Conservation (phyloP, 2,888 invertebrate genomes). For the Diarsia rubi region DNA sequence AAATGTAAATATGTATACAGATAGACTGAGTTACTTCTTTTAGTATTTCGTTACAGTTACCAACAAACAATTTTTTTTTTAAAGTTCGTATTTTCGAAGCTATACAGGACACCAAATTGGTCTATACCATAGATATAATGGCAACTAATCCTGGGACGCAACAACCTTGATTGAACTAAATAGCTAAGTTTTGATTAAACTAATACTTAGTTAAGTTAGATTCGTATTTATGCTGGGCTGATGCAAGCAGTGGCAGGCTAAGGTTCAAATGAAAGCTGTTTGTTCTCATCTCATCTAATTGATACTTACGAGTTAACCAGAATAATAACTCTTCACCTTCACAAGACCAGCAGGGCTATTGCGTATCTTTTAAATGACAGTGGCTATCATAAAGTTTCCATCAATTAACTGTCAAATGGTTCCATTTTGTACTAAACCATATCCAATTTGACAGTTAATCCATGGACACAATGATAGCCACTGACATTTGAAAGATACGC, state of each 20-base stretch:
- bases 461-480: no score
- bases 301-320: background rate
- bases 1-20: background rate
- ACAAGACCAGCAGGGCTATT: no score
- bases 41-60: background rate
- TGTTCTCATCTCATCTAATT: background rate
- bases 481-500: no score
- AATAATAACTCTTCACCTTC: background rate
- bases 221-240: slow-evolving; percentile 14
- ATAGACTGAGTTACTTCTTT: background rate
- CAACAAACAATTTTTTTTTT: background rate
- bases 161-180: slow-evolving; percentile 66
- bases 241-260: slow-evolving; percentile 1
- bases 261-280: background rate
- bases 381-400: no score
- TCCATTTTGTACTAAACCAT: no score
- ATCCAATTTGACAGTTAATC: no score
- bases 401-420: no score
- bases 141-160: slow-evolving; percentile 24
- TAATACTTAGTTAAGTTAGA: slow-evolving; percentile 57
- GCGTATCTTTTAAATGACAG: no score
- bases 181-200: no score
- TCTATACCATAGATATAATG: background rate
- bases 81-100: no score
- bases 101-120: background rate